Percentiles rank a stretch among this genome's conserved stretches.
Conservation (phyloP, 23 tunicate species). For the Halocynthia aurantium region DNA sequence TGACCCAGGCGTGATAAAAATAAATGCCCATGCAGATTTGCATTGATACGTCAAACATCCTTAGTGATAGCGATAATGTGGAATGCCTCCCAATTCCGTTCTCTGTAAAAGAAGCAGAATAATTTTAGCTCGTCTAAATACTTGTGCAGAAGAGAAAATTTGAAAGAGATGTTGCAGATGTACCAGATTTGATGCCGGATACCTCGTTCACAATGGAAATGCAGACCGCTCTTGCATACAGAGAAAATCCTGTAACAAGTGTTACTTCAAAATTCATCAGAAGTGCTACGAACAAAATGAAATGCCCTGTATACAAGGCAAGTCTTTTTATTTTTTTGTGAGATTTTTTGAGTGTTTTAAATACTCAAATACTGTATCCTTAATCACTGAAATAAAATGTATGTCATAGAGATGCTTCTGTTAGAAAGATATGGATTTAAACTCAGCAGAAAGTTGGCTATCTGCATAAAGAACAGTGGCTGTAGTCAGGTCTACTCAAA, state of each 20-base stretch:
- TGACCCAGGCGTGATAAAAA: no score
- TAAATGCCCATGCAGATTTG: no score
- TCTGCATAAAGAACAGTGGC: no score
- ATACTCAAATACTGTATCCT: no score
- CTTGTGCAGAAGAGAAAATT: constrained; percentile 58
- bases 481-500: no score
- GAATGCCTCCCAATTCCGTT: no score
- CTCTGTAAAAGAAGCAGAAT: no score
- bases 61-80: neutral
- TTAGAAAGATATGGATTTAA: no score
- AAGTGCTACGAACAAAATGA: constrained; percentile 96
- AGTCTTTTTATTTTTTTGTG: neutral
- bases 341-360: no score
- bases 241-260: constrained; percentile 65
- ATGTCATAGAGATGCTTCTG: no score
- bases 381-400: no score
- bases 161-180: constrained; percentile 52
- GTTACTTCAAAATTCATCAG: constrained; percentile 93
- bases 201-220: constrained; percentile 61
- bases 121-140: neutral
- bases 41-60: neutral
- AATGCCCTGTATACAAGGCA: constrained; percentile 99
- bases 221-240: constrained; percentile 77
- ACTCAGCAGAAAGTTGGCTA: no score
- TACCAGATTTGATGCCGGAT: constrained; percentile 75